phyloP scores from a whole-genome alignment of 2,797 vertebrate species.

The Phoxinus dragarum region DNA sequence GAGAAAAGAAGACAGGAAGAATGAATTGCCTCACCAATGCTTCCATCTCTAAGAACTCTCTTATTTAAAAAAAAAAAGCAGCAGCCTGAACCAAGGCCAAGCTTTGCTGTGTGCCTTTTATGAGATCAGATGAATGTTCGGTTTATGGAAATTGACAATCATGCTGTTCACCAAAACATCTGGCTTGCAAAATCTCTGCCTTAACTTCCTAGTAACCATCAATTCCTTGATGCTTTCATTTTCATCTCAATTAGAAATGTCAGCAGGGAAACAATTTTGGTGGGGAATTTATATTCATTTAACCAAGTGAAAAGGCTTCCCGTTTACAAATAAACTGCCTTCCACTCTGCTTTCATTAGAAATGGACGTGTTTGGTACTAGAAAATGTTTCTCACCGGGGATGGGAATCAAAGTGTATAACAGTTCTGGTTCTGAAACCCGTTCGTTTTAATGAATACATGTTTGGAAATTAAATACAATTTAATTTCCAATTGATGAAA shows the following conservation, averaged over 20 bases:
- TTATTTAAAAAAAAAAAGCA: not conserved
- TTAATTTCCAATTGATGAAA: not conserved
- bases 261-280: conserved; percentile 16
- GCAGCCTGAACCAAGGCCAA: conserved; percentile 36
- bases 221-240: not conserved
- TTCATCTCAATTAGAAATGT: conserved; percentile 24
- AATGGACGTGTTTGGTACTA: conserved; percentile 3
- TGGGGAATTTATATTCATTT: conserved; percentile 33
- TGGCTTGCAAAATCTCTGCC: not conserved
- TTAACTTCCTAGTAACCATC: not conserved
- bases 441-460: not conserved
- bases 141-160: conserved; percentile 25
- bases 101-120: conserved; percentile 17
- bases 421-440: not conserved
- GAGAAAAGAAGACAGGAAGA: conserved; percentile 18
- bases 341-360: conserved; percentile 4
- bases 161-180: conserved; percentile 8
- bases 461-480: not conserved
- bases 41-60: conserved; percentile 11
- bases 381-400: not conserved
- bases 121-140: not conserved
- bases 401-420: not conserved
- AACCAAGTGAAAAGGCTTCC: conserved; percentile 12
- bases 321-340: conserved; percentile 21
- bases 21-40: not conserved